Evolutionary conservation across 2,888 invertebrate genomes (phyloP), one percentile per base, ranked within the genome.

Genomic region (Branchinecta sandiegonensis): DNA sequence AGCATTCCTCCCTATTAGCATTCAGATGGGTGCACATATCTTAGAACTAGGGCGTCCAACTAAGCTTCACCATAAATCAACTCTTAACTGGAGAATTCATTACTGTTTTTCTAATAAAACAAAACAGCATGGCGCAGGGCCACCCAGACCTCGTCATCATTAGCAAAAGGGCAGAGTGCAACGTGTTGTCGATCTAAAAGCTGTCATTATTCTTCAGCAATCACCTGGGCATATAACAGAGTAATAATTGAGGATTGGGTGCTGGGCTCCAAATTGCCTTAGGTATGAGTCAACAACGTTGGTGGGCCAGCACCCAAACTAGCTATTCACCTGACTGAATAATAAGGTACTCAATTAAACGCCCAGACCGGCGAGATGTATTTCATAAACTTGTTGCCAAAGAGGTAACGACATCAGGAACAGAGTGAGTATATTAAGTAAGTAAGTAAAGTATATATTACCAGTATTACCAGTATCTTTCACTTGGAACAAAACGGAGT

Each of bases 71-170:
- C n/a, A 56, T 56, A 56, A 56, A 56, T 56, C 56, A 56, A 56
- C 14, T 17, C 56, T 23, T 14, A 56, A 56, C 56, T 56, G 56
- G 9, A 56, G 56, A 56, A 56, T 56, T 56, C 56, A 56, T 56
- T 56, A 56, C 56, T 56, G 56, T 56, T 56, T 56, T 56, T 56
- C 56, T 56, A 56, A 56, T 56, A 56, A 56, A 56, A 56, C 56
- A 56, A 56, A 56, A 17, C 56, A 56, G 56, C 56, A 56, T 17
- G 56, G 17, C 56, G 14, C 56, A 14, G 56, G 56, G 56, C 56
- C 56, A 56, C 56, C 56, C 56, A 56, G 17, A 17, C 56, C 56
- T 56, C 56, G n/a, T 56, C 17, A 14, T 14, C 17, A n/a, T 14
- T 56, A 14, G 17, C n/a, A n/a, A 17, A 56, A 56, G 56, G 56